A percentile compares a stretch with the other conserved stretches of the same genome.
Evolutionary conservation across 2,888 invertebrate genomes (phyloP).

Genomic region (Protophormia terraenovae): DNA sequence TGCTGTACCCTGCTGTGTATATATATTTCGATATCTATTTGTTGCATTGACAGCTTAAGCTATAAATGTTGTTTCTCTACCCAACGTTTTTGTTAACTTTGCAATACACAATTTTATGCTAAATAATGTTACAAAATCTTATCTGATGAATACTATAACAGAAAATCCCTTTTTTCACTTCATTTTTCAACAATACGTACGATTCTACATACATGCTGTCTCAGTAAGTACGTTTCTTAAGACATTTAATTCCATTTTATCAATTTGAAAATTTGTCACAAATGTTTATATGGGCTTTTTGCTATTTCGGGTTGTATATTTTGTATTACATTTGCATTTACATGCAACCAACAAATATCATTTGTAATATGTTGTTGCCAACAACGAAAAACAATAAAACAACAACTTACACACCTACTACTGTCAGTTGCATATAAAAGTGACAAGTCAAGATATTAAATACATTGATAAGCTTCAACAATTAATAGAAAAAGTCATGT

Average conservation of each 20-base stretch:
- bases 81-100: slow-evolving; percentile 16
- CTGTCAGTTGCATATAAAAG: slow-evolving; percentile 59
- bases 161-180: slow-evolving; percentile 31
- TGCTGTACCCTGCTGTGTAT: slow-evolving; percentile 56
- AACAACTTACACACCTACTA: slow-evolving; percentile 61
- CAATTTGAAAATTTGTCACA: slow-evolving; percentile 64
- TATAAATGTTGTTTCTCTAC: slow-evolving; percentile 44
- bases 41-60: slow-evolving; percentile 61
- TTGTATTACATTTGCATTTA: slow-evolving; percentile 64
- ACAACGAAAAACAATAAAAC: slow-evolving; percentile 15
- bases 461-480: slow-evolving; percentile 62
- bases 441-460: slow-evolving; percentile 66
- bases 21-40: not conserved
- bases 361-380: slow-evolving; percentile 7
- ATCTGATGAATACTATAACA: slow-evolving; percentile 58
- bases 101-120: slow-evolving; percentile 47
- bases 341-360: slow-evolving; percentile 29
- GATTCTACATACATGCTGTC: not conserved
- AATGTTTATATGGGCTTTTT: slow-evolving; percentile 20
- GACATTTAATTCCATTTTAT: slow-evolving; percentile 56
- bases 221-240: slow-evolving; percentile 19
- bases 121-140: slow-evolving; percentile 61
- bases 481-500: slow-evolving; percentile 67
- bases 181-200: not conserved
- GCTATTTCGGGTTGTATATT: slow-evolving; percentile 19